Percentiles rank a stretch among this genome's conserved stretches.
Conservation (phyloP, 1,140 invertebrate species). For the Aradophagus sp. region DNA sequence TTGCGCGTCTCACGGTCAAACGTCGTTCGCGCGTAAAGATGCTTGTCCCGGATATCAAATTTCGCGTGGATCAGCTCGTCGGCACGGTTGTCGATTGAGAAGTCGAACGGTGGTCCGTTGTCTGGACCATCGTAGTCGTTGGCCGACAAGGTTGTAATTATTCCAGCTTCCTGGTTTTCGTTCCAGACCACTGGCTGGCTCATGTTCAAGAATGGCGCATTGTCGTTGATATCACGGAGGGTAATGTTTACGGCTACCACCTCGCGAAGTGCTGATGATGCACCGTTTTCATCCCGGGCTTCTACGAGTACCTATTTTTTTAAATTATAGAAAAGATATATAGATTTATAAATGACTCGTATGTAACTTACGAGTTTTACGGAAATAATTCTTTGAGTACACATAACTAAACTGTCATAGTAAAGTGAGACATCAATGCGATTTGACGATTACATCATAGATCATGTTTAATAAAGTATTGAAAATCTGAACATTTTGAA, state of each 20-base stretch:
- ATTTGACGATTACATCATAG: too few relatives aligned
- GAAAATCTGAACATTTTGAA: too few relatives aligned
- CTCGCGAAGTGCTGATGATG: conserved; percentile 76
- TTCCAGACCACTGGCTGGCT: conserved; percentile 86
- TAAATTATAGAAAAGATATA: too few relatives aligned
- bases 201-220: conserved; percentile 89
- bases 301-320: conserved; percentile 75
- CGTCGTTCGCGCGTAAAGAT: conserved; percentile 78
- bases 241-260: conserved; percentile 84
- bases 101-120: conserved; percentile 89
- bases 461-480: too few relatives aligned
- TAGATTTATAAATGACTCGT: too few relatives aligned
- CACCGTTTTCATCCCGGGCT: conserved; percentile 87
- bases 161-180: conserved; percentile 83
- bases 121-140: conserved; percentile 85
- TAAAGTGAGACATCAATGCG: too few relatives aligned
- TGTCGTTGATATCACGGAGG: conserved; percentile 91
- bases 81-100: conserved; percentile 81
- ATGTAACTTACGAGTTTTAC: too few relatives aligned
- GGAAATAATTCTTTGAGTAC: too few relatives aligned
- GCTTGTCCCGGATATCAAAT: conserved; percentile 80
- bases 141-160: conserved; percentile 82
- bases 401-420: too few relatives aligned
- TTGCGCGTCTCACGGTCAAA: conserved; percentile 95
- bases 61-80: conserved; percentile 81